Evolutionary conservation across 2,113 vertebrate species (phyloP), one percentile per base, ranked within the genome.

Genomic region (Philantomba maxwellii): DNA sequence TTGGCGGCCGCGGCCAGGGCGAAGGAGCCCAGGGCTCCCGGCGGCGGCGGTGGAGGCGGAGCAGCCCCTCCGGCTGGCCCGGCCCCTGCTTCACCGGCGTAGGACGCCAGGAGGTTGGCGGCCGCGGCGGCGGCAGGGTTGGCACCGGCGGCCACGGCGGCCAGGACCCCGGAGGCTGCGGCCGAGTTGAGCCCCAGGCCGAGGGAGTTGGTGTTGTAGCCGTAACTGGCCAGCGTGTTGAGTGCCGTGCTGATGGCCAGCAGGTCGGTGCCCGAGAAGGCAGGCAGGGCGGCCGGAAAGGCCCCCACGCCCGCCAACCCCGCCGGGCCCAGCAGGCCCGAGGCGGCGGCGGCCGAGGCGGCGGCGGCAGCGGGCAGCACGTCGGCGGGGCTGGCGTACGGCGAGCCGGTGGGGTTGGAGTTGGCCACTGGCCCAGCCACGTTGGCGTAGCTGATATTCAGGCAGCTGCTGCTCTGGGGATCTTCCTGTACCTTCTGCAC

Each of bases 401-500:
- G 99, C 1, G 99, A 99, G 93, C 99, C 99, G n/a, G 99, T 99
- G 91, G 99, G 99, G 98, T 99, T 99, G 98, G 99, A 99, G 98
- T 99, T 99, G 98, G 99, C 99, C 51, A 99, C 99, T 0, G 99
- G 99, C 87, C 99, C 99, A 0, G 99, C 99, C 98, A 99, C 99
- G 98, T 99, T 99, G 98, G 99, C 99, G 90, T 99, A 99, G 98
- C 99, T 99, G 98, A 99, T 99, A 98, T 99, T 99, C 97, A 99
- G 99, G 98, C 99, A 99, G 98, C 99, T 99, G 97, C 99, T 99
- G 98, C 99, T 99, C 98, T 99, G 99, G 0, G 99, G 99, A 66
- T 99, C 99, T 97, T 99, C 99, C 98, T 99, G 99, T 97, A 99
- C 99, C 99, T 99, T 99, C 98, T 99, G 99, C 66, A 99, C 99